These are phyloP conservation scores for Gymnocheta viridis DNA, from an alignment of 2,888 invertebrate genomes.

Conservation along the genomic window DNA sequence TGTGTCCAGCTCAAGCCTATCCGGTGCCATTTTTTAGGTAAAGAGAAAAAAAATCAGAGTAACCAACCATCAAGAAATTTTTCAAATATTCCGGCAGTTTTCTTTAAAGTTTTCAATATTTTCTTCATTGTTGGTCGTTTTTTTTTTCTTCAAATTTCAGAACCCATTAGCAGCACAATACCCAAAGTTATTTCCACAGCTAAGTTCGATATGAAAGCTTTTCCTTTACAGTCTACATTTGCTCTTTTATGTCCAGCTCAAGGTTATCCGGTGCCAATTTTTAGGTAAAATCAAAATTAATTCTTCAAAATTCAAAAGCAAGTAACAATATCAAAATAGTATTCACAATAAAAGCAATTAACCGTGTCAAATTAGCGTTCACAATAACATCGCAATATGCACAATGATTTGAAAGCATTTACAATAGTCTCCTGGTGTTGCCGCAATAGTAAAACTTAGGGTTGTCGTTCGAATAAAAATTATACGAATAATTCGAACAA, in stretches of 20 bases:
- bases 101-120: not conserved
- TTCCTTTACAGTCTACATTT: constrained; percentile 73
- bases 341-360: not conserved
- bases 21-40: constrained; percentile 86
- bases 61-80: constrained; percentile 83
- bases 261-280: constrained; percentile 83
- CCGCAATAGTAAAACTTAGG: too few species aligned
- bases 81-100: constrained; percentile 59
- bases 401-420: not conserved
- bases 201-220: constrained; percentile 80
- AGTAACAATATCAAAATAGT: not conserved
- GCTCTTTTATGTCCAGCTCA: constrained; percentile 83
- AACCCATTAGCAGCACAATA: constrained; percentile 87
- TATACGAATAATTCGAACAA: too few species aligned
- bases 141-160: constrained; percentile 80
- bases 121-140: not conserved
- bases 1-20: constrained; percentile 87
- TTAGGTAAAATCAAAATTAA: constrained; percentile 81
- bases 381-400: not conserved
- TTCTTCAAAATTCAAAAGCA: not conserved
- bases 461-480: too few species aligned
- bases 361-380: not conserved
- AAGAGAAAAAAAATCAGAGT: constrained; percentile 3
- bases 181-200: constrained; percentile 85
- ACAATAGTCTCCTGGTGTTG: too few species aligned